A percentile compares a stretch with the other conserved stretches of the same genome.
Conservation (phyloP, 2,797 vertebrate genomes). For the Limnodromus scolopaceus region DNA sequence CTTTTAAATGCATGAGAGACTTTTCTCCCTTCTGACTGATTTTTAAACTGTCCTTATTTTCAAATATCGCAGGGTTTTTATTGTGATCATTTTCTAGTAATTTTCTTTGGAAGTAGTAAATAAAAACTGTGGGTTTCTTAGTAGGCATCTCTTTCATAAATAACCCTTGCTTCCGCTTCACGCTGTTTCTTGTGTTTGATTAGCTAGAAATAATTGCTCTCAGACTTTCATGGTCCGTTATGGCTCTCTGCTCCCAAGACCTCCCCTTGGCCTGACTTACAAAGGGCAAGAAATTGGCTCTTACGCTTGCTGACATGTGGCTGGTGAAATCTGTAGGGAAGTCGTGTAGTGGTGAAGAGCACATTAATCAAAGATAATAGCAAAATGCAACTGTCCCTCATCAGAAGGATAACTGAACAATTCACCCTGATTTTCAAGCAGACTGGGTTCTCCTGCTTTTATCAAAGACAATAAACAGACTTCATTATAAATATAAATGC, state of each 20-base stretch:
- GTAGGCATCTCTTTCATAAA: constrained; percentile 14
- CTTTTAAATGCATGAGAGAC: not conserved
- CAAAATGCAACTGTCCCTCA: not conserved
- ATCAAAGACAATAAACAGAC: constrained; percentile 25
- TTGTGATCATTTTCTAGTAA: not conserved
- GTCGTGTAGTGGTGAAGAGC: constrained; percentile 16
- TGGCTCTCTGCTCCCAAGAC: constrained; percentile 68
- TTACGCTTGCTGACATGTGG: constrained; percentile 13
- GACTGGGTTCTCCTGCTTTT: not conserved
- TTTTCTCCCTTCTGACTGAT: not conserved
- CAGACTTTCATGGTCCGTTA: constrained; percentile 72
- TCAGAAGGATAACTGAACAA: not conserved
- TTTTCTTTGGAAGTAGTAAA: not conserved
- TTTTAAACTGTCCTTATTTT: not conserved
- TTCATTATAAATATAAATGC: constrained; percentile 16
- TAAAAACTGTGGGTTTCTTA: constrained; percentile 1
- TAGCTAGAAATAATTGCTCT: constrained; percentile 73
- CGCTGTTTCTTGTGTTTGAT: constrained; percentile 21
- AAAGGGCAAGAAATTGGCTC: constrained; percentile 67
- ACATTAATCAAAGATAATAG: constrained; percentile 67
- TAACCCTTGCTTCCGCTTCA: constrained; percentile 25
- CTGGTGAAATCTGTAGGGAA: constrained; percentile 46
- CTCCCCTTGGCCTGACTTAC: constrained; percentile 34
- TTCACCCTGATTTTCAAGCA: not conserved
- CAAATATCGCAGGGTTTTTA: not conserved